Evolutionary conservation across 2,888 invertebrate species (phyloP), one percentile per base, ranked within the genome.

Genomic region (Ypsolopha scabrella): DNA sequence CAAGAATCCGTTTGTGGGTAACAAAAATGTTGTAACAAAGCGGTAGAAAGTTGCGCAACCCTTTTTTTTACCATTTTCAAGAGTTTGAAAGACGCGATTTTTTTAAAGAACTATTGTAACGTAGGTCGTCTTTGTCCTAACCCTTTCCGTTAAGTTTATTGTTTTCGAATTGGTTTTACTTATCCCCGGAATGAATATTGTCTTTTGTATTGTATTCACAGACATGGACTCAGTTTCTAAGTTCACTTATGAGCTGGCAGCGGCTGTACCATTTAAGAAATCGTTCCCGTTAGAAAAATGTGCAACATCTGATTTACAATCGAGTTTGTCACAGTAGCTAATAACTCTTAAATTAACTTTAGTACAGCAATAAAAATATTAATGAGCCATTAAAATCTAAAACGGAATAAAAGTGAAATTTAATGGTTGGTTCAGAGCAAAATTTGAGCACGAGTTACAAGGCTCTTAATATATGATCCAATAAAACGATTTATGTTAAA

Each of bases 31-130:
- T 65, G 68, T 70, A 71, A 82, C 81, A 83, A 85, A 72, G 80
- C 68, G 76, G 80, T 83, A 80, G 86, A 86, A 86, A 86, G 86
- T 86, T 86, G 77, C 73, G 79, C 82, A 86, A 86, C 85, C 83
- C 83, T 85, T 80, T 65, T 74, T 75, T 78, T 74, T 75, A 71
- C 69, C 66, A 72, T 72, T 68, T 68, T 67, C 69, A 65, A 57
- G 70, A 75, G 75, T 78, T 80, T 80, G 69, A 70, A 66, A 66
- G 60, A 69, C 70, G 70, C 72, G 64, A 64, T 73, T 76, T 80
- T 75, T 70, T 72, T 68, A 73, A 72, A 71, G 65, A 68, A 66
- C 72, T 72, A 75, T 85, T 83, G 81, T 70, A 3, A 2, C n/a
- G 38, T 38, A 10, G 38, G 38, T 38, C 38, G 34, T 8, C 10